These are phyloP conservation scores for Macaria notata DNA, from an alignment of 2,888 invertebrate genomes.

Conservation along the genomic window DNA sequence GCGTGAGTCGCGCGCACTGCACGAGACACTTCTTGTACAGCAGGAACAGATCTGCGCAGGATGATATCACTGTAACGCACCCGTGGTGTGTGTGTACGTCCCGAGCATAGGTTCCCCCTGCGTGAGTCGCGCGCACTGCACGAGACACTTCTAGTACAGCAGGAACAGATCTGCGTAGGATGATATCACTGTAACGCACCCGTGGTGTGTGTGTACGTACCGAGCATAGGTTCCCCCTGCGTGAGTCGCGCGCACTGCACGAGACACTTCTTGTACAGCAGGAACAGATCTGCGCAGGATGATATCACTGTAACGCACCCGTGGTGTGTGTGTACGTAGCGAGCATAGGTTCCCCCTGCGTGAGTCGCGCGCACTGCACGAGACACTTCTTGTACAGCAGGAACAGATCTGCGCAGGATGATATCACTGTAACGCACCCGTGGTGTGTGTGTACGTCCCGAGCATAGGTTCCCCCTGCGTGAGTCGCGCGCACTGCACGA, in stretches of 20 bases:
- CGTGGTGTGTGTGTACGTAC: constrained; percentile 41
- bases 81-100: constrained; percentile 14
- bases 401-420: constrained; percentile 94
- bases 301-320: constrained; percentile 83
- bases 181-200: neutral
- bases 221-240: constrained; percentile 94
- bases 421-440: no score
- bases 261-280: constrained; percentile 98
- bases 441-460: constrained; percentile 55
- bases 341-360: constrained; percentile 94
- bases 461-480: constrained; percentile 95
- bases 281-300: constrained; percentile 97
- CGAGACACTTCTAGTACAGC: constrained; percentile 98
- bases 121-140: constrained; percentile 97
- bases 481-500: constrained; percentile 97
- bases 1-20: constrained; percentile 96
- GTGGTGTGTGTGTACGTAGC: constrained; percentile 55
- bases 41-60: constrained; percentile 97
- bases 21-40: constrained; percentile 99
- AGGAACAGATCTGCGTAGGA: constrained; percentile 96
- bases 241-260: constrained; percentile 97
- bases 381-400: constrained; percentile 98
- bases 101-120: constrained; percentile 94
- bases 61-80: constrained; percentile 85
- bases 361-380: constrained; percentile 97